Conservation (phyloP, 2,797 vertebrate species). For the Sebastolobus altivelis region DNA sequence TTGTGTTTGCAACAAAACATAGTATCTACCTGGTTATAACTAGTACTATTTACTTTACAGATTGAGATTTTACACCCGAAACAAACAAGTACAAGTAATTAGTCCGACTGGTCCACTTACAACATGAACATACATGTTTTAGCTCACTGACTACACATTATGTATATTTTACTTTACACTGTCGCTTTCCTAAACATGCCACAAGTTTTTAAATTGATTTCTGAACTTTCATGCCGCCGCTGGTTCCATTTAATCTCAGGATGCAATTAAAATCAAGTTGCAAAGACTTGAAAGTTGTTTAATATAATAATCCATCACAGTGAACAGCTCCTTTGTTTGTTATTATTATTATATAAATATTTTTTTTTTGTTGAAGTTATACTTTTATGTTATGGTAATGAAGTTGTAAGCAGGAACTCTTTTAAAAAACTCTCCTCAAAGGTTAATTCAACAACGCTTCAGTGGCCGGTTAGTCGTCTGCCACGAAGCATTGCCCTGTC, state of each 20-base stretch:
- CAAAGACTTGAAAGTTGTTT: constrained; percentile 35
- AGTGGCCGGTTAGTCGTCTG: neutral
- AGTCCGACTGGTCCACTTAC: neutral
- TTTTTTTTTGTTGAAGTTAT: neutral
- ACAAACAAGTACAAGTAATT: neutral
- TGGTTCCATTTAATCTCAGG: constrained; percentile 32
- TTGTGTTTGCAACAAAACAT: neutral
- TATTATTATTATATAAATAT: neutral
- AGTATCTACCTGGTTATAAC: neutral
- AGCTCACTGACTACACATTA: neutral
- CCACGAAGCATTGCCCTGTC: neutral
- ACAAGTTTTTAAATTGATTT: constrained; percentile 17
- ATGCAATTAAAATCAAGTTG: constrained; percentile 34
- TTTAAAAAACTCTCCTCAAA: neutral
- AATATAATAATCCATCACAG: constrained; percentile 40
- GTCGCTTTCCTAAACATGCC: constrained; percentile 2
- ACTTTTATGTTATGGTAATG: constrained; percentile 19
- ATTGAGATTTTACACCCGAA: neutral
- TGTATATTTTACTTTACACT: neutral
- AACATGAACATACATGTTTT: neutral
- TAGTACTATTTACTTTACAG: neutral
- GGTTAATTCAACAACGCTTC: constrained; percentile 9
- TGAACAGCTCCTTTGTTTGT: constrained; percentile 26
- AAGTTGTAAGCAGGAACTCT: neutral
- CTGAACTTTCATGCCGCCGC: neutral